Evolutionary conservation across 2,113 vertebrate genomes (phyloP).

Genomic region (Alethe castanea): DNA sequence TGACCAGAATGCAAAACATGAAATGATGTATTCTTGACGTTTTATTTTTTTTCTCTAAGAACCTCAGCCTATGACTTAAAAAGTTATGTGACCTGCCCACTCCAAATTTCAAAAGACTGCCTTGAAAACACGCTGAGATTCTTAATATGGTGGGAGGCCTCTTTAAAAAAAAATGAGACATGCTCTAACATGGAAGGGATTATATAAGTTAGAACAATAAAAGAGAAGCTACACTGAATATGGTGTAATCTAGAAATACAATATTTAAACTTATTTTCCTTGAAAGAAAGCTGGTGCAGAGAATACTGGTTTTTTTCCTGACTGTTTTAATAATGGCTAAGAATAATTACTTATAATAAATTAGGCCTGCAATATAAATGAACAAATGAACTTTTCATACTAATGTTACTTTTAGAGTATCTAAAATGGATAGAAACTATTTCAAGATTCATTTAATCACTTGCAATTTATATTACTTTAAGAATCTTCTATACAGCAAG

Average conservation of each 20-base stretch:
- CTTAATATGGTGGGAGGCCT: not conserved
- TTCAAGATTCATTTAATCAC: conserved; percentile 16
- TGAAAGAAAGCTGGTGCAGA: conserved; percentile 43
- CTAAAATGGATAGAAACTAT: conserved; percentile 46
- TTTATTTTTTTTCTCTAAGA: not conserved
- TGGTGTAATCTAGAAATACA: not conserved
- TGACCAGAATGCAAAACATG: not conserved
- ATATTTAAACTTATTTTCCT: not conserved
- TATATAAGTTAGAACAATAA: not conserved
- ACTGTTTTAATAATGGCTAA: conserved; percentile 53
- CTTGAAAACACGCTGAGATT: not conserved
- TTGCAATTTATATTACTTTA: conserved; percentile 61
- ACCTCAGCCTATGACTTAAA: not conserved
- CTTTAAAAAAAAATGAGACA: not conserved
- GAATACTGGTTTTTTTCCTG: not conserved
- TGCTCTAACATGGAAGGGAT: not conserved
- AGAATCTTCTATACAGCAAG: conserved; percentile 51
- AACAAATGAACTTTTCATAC: not conserved
- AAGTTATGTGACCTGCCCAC: not conserved
- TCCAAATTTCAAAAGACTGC: conserved; percentile 11
- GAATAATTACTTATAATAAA: conserved; percentile 58
- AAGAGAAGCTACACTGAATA: not conserved
- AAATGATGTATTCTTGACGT: not conserved
- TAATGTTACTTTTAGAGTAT: conserved; percentile 32
- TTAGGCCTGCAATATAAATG: conserved; percentile 58